A percentile compares a stretch with the other conserved stretches of the same genome.
phyloP scores from a whole-genome alignment of 1,140 invertebrate genomes.

The Oscheius sp. region DNA sequence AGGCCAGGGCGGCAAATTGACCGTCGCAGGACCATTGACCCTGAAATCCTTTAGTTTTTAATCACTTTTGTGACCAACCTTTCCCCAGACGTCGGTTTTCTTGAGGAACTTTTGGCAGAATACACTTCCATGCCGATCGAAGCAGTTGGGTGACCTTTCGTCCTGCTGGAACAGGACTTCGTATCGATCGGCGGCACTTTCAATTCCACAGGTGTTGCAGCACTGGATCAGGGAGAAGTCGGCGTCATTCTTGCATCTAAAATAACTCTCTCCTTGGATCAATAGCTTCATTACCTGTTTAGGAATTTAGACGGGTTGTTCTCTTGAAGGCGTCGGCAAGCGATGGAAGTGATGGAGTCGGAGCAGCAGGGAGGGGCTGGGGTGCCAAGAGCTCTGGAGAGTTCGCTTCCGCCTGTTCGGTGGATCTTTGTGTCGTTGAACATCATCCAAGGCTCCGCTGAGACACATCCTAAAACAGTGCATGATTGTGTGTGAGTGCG shows the following conservation, averaged over 20 bases:
- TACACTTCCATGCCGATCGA: constrained; percentile 31
- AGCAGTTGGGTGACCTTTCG: constrained; percentile 30
- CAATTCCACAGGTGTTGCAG: constrained; percentile 40
- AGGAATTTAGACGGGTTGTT: constrained; percentile 31
- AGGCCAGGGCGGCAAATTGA: constrained; percentile 33
- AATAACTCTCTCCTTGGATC: background rate
- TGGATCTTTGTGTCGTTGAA: background rate
- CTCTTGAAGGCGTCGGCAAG: constrained; percentile 31
- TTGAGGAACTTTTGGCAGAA: constrained; percentile 36
- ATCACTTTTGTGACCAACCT: background rate
- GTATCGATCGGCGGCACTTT: constrained; percentile 37
- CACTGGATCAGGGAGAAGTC: constrained; percentile 44
- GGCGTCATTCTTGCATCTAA: constrained; percentile 32
- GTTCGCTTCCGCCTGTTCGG: background rate
- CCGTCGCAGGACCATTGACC: constrained; percentile 37
- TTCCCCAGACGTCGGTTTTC: constrained; percentile 35
- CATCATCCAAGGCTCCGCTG: background rate
- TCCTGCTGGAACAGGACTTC: constrained; percentile 35
- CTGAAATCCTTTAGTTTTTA: background rate
- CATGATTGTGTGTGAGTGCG: no score
- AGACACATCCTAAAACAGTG: background rate
- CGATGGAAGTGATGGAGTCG: constrained; percentile 31
- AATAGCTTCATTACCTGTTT: constrained; percentile 4
- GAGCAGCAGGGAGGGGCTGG: constrained; percentile 39
- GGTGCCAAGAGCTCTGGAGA: constrained; percentile 20